Percentiles rank a stretch among this genome's conserved stretches.
phyloP scores from a whole-genome alignment of 2,888 invertebrate species.

The Mythimna albipuncta region DNA sequence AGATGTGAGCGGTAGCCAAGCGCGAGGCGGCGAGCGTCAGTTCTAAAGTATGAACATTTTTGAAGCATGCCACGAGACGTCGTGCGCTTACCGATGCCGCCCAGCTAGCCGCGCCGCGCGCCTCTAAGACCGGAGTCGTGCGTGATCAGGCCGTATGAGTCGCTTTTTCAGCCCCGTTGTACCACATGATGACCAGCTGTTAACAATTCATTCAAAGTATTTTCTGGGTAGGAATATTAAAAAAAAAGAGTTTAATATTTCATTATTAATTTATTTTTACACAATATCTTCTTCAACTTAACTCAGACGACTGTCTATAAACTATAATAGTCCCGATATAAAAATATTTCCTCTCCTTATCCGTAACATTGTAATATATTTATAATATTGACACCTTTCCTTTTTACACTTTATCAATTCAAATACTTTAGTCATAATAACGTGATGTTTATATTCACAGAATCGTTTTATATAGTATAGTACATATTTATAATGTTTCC shows the following conservation, averaged over 20 bases:
- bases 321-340: constrained; percentile 89
- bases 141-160: too few relatives aligned
- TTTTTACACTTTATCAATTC: constrained; percentile 82
- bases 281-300: constrained; percentile 87
- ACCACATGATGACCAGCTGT: too few relatives aligned
- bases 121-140: too few relatives aligned
- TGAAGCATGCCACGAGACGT: too few relatives aligned
- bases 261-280: constrained; percentile 87
- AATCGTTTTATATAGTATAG: constrained; percentile 55
- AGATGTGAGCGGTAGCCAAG: too few relatives aligned
- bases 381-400: constrained; percentile 85
- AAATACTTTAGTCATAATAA: constrained; percentile 57
- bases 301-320: constrained; percentile 84
- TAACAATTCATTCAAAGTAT: neutral
- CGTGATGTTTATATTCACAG: constrained; percentile 68
- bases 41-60: too few relatives aligned
- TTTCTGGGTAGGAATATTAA: neutral
- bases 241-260: constrained; percentile 62
- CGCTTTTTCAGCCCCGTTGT: too few relatives aligned
- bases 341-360: constrained; percentile 89
- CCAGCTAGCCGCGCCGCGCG: too few relatives aligned
- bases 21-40: too few relatives aligned
- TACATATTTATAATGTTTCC: constrained; percentile 61
- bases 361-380: constrained; percentile 72
- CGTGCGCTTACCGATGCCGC: too few relatives aligned